Conservation (phyloP, 53 echinoderm and acorn worm genomes). For the Henricia sp. region DNA sequence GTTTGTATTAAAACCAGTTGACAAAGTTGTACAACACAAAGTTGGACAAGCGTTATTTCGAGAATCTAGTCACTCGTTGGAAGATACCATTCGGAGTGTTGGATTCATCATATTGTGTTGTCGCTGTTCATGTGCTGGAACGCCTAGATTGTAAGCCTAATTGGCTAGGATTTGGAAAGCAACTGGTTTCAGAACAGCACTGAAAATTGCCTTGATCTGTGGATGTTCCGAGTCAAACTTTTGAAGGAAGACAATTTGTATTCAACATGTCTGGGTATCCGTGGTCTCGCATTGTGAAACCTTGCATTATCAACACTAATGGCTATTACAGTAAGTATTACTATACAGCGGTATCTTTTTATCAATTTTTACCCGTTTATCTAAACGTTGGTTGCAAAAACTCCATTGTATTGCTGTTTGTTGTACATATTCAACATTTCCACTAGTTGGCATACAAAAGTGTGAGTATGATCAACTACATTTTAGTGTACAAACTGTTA, state of each 20-base stretch:
- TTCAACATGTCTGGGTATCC: constrained; percentile 40
- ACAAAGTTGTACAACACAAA: no score
- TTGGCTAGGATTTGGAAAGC: neutral
- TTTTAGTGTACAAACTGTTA: neutral
- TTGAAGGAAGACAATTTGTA: neutral
- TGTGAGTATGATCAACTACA: neutral
- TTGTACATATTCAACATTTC: no score
- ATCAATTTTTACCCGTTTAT: neutral
- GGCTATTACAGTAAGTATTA: constrained; percentile 18
- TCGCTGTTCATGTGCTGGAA: neutral
- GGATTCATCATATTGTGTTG: no score
- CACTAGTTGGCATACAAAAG: no score
- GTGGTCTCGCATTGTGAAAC: constrained; percentile 38
- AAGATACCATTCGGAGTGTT: neutral
- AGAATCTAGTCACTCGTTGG: no score
- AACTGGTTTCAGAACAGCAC: neutral
- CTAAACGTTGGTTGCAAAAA: neutral
- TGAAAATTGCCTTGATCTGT: no score
- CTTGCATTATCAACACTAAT: constrained; percentile 19
- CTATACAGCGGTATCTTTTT: no score
- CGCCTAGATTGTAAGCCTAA: neutral
- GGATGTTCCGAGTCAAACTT: no score
- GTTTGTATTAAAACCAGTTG: no score
- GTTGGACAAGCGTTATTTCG: no score
- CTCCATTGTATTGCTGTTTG: neutral